phyloP scores from a whole-genome alignment of 2,797 vertebrate genomes.

The Scyliorhinus canicula region DNA sequence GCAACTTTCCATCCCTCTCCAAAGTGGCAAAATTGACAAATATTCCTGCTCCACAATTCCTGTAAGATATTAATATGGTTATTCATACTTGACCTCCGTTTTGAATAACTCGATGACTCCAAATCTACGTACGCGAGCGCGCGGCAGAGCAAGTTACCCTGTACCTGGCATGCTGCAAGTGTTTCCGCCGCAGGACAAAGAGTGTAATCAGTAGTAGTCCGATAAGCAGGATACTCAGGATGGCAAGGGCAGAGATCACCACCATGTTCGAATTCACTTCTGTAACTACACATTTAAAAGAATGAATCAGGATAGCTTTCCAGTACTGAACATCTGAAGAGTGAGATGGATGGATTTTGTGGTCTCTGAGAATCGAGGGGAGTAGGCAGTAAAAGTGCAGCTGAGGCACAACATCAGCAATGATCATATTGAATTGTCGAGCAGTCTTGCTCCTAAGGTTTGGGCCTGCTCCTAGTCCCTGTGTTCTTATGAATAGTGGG shows the following conservation, averaged over 20 bases:
- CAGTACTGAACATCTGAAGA: background rate
- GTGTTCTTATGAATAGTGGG: too few relatives aligned
- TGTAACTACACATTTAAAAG: constrained; percentile 58
- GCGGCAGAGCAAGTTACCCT: background rate
- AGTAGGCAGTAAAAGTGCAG: too few relatives aligned
- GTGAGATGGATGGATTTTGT: too few relatives aligned
- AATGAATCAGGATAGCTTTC: background rate
- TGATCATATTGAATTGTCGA: too few relatives aligned
- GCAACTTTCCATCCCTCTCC: constrained; percentile 88
- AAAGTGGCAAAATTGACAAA: constrained; percentile 94
- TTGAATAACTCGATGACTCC: background rate
- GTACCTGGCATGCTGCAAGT: constrained; percentile 85
- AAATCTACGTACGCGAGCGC: background rate
- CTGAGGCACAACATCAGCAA: too few relatives aligned
- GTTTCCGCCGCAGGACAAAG: constrained; percentile 81
- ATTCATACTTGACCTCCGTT: constrained; percentile 28
- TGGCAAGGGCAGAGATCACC: constrained; percentile 79
- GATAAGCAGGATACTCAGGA: constrained; percentile 83
- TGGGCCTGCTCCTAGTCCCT: too few relatives aligned
- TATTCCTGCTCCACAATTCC: constrained; percentile 86
- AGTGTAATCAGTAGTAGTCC: constrained; percentile 79
- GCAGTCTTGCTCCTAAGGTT: too few relatives aligned
- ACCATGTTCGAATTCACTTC: constrained; percentile 89
- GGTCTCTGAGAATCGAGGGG: too few relatives aligned
- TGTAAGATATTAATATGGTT: constrained; percentile 51